Percentiles rank a stretch among this genome's conserved stretches.
These are phyloP conservation scores for Latrodectus hesperus DNA, from an alignment of 2,888 invertebrate species.

Conservation along the genomic window DNA sequence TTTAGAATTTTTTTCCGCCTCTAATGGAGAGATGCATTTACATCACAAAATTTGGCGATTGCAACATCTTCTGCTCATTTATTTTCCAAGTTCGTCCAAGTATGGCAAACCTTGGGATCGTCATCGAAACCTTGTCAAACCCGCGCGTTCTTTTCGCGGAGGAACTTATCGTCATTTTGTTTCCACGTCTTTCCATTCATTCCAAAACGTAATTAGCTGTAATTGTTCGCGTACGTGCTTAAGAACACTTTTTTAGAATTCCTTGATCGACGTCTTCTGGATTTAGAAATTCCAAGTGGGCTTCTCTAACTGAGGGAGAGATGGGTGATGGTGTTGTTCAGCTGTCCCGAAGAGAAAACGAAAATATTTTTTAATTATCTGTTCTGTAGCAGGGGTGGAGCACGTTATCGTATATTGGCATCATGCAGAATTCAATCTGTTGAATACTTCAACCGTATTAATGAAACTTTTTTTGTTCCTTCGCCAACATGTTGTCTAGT, in stretches of 20 bases:
- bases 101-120: constrained; percentile 3
- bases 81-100: neutral
- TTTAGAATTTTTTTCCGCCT: too few species aligned
- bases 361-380: constrained; percentile 31
- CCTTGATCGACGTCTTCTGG: constrained; percentile 7
- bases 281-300: too few species aligned
- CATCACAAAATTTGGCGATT: neutral
- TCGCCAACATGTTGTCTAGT: too few species aligned
- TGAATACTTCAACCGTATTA: too few species aligned
- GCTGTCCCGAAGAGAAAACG: neutral
- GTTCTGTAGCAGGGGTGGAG: constrained; percentile 6
- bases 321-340: too few species aligned
- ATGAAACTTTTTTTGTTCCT: too few species aligned
- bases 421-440: too few species aligned
- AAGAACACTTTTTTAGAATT: constrained; percentile 8
- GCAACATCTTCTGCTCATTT: neutral
- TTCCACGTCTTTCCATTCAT: constrained; percentile 21
- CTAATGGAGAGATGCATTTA: too few species aligned
- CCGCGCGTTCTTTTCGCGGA: constrained; percentile 24
- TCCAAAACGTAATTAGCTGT: constrained; percentile 43
- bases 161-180: constrained; percentile 34
- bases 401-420: neutral
- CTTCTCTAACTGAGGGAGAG: too few species aligned
- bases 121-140: constrained; percentile 16
- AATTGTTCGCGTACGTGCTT: constrained; percentile 51